Evolutionary conservation across 2,797 vertebrate genomes (phyloP).

Genomic region (Thaleichthys pacificus): DNA sequence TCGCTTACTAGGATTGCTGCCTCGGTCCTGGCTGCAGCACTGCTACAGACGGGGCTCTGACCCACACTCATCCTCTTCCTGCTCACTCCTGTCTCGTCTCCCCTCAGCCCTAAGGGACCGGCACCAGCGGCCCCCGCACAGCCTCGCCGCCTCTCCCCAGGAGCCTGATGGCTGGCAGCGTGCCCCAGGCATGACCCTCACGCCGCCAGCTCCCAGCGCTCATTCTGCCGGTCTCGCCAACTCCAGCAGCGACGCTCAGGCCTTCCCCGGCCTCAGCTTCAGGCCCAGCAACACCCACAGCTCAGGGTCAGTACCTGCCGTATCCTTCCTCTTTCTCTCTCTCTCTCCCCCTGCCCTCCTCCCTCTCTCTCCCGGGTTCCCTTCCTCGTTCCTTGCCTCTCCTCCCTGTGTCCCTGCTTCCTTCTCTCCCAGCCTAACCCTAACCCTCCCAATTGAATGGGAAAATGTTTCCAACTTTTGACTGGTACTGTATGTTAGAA

Average conservation of each 20-base stretch:
- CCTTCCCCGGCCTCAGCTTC: conserved; percentile 35
- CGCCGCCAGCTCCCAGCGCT: conserved; percentile 74
- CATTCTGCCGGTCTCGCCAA: conserved; percentile 61
- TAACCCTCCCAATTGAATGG: too few species aligned
- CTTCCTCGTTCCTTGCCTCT: too few species aligned
- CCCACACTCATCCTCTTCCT: conserved; percentile 13
- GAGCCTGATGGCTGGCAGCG: conserved; percentile 70
- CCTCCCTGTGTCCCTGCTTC: not conserved
- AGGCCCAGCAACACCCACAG: conserved; percentile 67
- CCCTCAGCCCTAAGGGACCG: conserved; percentile 80
- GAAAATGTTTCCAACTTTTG: too few species aligned
- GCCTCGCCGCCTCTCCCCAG: conserved; percentile 51
- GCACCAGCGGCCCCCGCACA: conserved; percentile 55
- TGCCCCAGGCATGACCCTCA: conserved; percentile 89
- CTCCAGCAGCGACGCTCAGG: conserved; percentile 22
- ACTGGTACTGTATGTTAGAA: too few species aligned
- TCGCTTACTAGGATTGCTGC: conserved; percentile 74
- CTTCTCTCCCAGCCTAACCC: too few species aligned
- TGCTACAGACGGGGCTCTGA: conserved; percentile 15
- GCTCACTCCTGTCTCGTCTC: conserved; percentile 55
- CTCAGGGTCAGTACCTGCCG: conserved; percentile 80
- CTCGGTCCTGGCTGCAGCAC: conserved; percentile 67
- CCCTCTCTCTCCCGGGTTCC: too few species aligned
- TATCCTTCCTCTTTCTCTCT: not conserved
- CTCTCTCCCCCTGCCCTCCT: not conserved